Evolutionary conservation across 2,888 invertebrate species (phyloP), one percentile per base, ranked within the genome.

Genomic region (Ichneumon xanthorius): DNA sequence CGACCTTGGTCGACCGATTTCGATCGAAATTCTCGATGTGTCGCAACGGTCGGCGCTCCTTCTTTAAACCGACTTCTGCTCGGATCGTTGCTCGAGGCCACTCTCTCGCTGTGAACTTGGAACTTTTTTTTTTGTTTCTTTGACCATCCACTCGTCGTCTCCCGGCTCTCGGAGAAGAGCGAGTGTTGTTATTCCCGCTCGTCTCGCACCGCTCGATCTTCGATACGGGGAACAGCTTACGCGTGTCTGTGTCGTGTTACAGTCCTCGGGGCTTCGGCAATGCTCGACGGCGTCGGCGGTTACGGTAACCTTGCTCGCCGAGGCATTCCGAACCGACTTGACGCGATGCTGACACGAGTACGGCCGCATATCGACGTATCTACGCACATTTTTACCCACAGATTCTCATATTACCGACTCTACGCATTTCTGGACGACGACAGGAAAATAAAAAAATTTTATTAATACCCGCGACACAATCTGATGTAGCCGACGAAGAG

Each of bases 241-340:
- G 58, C 22, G 71, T 37, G 53, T 65, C 48, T 37, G 5, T 50
- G 9, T 55, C 16, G 65, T 50, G 11, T 65, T 14, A 0, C 26
- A 22, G 33, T 65, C 26, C n/a, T 73, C 22, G 45, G n/a, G 26
- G 9, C 63, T 50, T 33, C 50, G 45, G n/a, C 40, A 33, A 73
- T 9, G 30, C 61, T 26, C 71, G 55, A 40, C 45, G 50, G 30
- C 76, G 76, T 67, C 55, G n/a, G 22, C 50, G 53, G 76, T 61
- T 61, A 61, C 58, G 30, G 37, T 45, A 55, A 73, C 71, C 67
- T 82, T 50, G 89, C 87, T 89, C 85, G 90, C 48, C 86, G 63
- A 73, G 55, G 75, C 88, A 91, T 90, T 89, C 88, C 89, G 83
- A 86, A 88, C 76, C 88, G 89, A 90, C 89, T 53, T 45, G 45